These are phyloP conservation scores for Alces alces DNA, from an alignment of 2,113 vertebrate species.

Conservation along the genomic window DNA sequence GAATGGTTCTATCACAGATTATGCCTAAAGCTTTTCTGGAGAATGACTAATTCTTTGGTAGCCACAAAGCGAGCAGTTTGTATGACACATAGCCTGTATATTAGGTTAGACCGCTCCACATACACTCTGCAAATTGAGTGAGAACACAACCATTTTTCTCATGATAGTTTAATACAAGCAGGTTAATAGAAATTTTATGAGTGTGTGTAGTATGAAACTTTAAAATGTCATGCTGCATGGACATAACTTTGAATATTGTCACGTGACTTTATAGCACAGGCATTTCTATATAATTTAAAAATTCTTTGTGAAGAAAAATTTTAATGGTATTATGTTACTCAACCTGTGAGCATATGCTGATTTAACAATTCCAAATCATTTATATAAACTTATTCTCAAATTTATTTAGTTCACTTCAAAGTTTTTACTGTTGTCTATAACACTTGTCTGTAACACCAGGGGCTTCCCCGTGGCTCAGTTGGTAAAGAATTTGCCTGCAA, in stretches of 20 bases:
- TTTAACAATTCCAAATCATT: neutral
- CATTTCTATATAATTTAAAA: slow-evolving; percentile 5
- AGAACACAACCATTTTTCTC: neutral
- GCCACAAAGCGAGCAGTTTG: neutral
- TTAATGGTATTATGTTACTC: neutral
- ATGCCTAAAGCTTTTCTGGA: neutral
- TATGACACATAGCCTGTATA: neutral
- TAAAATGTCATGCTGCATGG: neutral
- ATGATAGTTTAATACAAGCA: neutral
- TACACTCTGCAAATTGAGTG: neutral
- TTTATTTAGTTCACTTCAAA: neutral
- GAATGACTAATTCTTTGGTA: neutral
- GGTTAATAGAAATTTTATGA: slow-evolving; percentile 2
- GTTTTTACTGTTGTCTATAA: neutral
- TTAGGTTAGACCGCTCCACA: neutral
- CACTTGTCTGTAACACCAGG: neutral
- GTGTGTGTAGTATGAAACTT: neutral
- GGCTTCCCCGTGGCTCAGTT: neutral
- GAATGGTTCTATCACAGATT: neutral
- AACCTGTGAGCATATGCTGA: neutral
- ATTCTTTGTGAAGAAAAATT: neutral
- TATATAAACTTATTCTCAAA: neutral
- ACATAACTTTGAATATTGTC: slow-evolving; percentile 19
- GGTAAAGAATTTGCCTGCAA: neutral
- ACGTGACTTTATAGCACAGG: neutral